phyloP scores from a whole-genome alignment of 2,113 vertebrate species.

The Chamaetylas fuelleborni region DNA sequence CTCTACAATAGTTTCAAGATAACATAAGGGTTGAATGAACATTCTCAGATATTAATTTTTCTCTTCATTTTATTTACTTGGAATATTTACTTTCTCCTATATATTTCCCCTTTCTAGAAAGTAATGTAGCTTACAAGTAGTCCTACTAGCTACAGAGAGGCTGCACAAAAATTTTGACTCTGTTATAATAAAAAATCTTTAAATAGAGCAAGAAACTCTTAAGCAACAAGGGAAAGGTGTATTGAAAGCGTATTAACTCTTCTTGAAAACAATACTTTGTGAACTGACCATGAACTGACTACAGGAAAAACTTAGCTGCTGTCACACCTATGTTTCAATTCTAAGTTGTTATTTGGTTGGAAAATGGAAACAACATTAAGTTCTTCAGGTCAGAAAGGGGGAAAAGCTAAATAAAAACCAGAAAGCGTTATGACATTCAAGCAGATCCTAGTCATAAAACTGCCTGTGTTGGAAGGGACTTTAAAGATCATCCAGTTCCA shows the following conservation, averaged over 20 bases:
- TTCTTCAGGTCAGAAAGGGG: not conserved
- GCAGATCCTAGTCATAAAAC: not conserved
- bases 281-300: not conserved
- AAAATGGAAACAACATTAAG: not conserved
- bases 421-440: not conserved
- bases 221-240: not conserved
- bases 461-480: not conserved
- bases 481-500: not conserved
- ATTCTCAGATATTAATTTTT: not conserved
- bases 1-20: not conserved
- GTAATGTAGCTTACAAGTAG: fast-evolving
- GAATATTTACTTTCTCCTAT: not conserved
- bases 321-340: not conserved
- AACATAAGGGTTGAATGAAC: not conserved
- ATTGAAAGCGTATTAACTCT: not conserved
- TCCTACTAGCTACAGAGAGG: not conserved
- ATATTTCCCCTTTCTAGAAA: not conserved
- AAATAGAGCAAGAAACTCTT: not conserved
- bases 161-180: not conserved
- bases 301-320: not conserved
- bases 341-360: not conserved
- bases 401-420: not conserved
- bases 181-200: not conserved
- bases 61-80: not conserved
- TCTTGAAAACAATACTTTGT: not conserved